Conservation (phyloP, 2,113 vertebrate species). For the Anhinga rufa region DNA sequence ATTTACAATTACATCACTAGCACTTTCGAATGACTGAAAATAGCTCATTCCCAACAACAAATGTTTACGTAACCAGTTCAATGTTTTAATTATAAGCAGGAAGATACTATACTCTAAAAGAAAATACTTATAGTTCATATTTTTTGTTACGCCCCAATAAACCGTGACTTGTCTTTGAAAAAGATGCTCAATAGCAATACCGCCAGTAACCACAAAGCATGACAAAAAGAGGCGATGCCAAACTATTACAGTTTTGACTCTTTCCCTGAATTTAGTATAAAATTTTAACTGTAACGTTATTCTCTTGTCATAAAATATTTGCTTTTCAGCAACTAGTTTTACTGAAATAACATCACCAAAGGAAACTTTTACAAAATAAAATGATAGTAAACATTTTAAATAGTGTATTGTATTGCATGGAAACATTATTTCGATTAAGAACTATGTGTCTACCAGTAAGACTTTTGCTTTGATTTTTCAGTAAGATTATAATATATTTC, state of each 20-base stretch:
- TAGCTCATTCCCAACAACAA: not conserved
- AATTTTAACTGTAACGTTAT: not conserved
- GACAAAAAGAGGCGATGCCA: not conserved
- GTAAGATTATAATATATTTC: not conserved
- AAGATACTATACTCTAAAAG: not conserved
- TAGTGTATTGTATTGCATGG: not conserved
- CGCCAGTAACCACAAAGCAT: fast-evolving
- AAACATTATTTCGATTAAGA: not conserved
- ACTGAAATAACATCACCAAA: not conserved
- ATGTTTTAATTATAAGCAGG: not conserved
- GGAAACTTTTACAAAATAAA: not conserved
- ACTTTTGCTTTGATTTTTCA: not conserved
- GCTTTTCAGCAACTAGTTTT: not conserved
- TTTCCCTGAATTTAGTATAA: not conserved
- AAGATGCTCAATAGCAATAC: not conserved
- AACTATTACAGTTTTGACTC: not conserved
- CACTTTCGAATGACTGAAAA: not conserved
- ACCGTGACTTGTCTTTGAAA: not conserved
- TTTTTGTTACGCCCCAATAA: not conserved
- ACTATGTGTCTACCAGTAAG: not conserved
- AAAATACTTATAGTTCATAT: not conserved
- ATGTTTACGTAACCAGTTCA: not conserved
- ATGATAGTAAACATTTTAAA: not conserved
- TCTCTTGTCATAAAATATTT: not conserved
- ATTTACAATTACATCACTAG: not conserved